Conservation (phyloP, 2,888 invertebrate genomes). For the Hemicrepidius hirtus region DNA sequence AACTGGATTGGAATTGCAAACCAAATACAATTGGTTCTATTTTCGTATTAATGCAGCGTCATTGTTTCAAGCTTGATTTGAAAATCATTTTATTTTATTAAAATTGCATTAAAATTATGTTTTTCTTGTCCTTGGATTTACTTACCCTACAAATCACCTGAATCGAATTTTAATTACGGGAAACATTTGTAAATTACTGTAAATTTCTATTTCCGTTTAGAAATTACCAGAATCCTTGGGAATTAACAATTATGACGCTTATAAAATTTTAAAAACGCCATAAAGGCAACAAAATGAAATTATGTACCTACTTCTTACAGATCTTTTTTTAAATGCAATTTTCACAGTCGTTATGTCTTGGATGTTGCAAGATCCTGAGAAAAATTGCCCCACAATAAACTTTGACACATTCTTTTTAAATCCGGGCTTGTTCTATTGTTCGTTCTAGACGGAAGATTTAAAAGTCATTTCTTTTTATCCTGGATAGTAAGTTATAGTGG, state of each 20-base stretch:
- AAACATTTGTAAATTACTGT: neutral
- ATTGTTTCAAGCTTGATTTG: neutral
- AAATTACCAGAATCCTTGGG: neutral
- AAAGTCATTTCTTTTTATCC: conserved; percentile 14
- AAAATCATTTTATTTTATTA: no score
- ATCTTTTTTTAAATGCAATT: neutral
- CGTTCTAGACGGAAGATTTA: neutral
- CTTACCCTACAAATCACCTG: neutral
- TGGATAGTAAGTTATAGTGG: neutral
- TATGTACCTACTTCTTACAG: neutral
- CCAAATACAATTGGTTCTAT: neutral
- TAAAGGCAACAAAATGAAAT: neutral
- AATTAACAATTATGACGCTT: neutral
- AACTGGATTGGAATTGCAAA: neutral
- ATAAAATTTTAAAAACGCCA: neutral
- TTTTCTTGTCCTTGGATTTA: neutral
- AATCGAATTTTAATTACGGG: conserved; percentile 14
- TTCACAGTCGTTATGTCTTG: neutral
- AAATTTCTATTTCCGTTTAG: conserved; percentile 4
- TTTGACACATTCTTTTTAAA: neutral
- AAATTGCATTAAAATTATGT: no score
- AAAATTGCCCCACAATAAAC: conserved; percentile 1
- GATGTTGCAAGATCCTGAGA: neutral
- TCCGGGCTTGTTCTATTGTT: conserved; percentile 16
- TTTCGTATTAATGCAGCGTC: neutral